Base-by-base conservation (phyloP, 1,140 invertebrate genomes). In the Zaprionus nigranus region DNA sequence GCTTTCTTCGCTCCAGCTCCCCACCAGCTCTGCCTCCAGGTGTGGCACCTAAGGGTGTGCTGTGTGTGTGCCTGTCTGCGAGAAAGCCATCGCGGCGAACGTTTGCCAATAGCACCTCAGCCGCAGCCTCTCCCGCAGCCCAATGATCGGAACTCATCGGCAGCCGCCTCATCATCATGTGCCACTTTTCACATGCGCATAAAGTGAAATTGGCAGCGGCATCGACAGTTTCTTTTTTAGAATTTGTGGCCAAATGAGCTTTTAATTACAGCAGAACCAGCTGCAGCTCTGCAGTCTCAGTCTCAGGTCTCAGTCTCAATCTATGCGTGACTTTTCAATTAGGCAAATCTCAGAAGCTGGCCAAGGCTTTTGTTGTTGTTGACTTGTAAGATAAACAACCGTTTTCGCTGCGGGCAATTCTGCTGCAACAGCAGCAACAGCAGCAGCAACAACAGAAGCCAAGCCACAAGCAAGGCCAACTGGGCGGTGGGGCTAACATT, bases 181-280 rank as follows among this genome's bases (percentile, higher is more conserved):
- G 84, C 84, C 58, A 88, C 84, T 88, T 88, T 88, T 88, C 81
- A 78, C 85, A 88, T 84, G 70, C 63, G 78, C 84, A 83, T 88
- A 87, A 87, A 88, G 84, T 88, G 84, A 88, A 88, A 88, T 90
- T 87, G 70, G 30, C 60, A 56, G 11, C 60, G 22, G 36, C 53
- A 17, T 28, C 28, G 24, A n/a, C 40, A 72, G 78, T 88, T 77
- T 87, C 81, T 79, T 81, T 87, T 56, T 34, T 56, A 81, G 66
- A 70, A 70, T 57, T 64, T 66, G 57, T 64, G 68, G 43, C 51
- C 22, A 70, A 56, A 72, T 66, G 61, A 24, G 43, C 53, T 62
- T 62, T 64, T 74, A 73, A 67, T 64, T 74, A 53, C 46, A 17
- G 34, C 5, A 34, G 24, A 5, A 46, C 4, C 57, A 58, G 22